Conservation (phyloP, 1,140 invertebrate species). For the Heliconius melpomene region DNA sequence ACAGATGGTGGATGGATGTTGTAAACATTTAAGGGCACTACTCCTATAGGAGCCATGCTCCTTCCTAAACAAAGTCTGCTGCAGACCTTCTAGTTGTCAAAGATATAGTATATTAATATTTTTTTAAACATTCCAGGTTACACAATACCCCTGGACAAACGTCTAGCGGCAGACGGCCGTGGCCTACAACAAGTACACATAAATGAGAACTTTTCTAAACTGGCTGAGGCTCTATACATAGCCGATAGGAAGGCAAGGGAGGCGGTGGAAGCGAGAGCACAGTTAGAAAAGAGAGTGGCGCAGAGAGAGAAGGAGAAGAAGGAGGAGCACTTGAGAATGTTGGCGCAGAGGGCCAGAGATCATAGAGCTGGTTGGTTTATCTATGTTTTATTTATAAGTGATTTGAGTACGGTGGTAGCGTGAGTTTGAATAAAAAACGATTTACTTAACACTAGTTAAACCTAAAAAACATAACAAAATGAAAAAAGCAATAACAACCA, state of each 20-base stretch:
- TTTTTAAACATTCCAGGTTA: constrained; percentile 85
- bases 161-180: constrained; percentile 98
- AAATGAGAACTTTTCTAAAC: constrained; percentile 99
- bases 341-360: constrained; percentile 97
- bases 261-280: constrained; percentile 97
- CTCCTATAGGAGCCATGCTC: no score
- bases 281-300: constrained; percentile 97
- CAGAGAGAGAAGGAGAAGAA: constrained; percentile 99
- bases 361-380: constrained; percentile 90
- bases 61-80: no score
- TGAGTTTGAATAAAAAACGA: neutral
- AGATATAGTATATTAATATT: neutral
- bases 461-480: no score
- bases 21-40: no score
- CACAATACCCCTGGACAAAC: constrained; percentile 99
- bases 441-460: neutral
- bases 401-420: neutral
- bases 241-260: constrained; percentile 98
- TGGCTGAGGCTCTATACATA: constrained; percentile 98
- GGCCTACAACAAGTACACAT: constrained; percentile 98
- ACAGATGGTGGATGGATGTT: no score
- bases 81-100: no score
- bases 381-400: neutral
- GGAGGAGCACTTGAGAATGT: constrained; percentile 94
- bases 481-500: no score